Evolutionary conservation across 2,113 vertebrate genomes (phyloP).

Genomic region (Microcebus murinus): DNA sequence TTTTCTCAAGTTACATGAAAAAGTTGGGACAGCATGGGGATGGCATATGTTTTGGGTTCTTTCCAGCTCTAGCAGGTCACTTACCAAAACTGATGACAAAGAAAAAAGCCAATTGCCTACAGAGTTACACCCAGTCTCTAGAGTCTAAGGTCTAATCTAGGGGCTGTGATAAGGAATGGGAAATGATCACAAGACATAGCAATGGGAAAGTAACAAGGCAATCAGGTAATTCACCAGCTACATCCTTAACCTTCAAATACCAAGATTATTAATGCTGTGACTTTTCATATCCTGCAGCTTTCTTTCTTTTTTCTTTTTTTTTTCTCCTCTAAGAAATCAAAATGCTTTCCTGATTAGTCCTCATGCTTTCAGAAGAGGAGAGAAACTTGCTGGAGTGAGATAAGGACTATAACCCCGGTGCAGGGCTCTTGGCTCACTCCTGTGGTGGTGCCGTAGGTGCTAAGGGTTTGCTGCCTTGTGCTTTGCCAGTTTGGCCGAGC

Average conservation of each 20-base stretch:
- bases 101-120: background rate
- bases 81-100: background rate
- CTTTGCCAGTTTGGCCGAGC: background rate
- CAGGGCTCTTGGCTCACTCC: background rate
- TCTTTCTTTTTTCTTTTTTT: background rate
- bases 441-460: fast-evolving
- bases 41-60: background rate
- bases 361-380: background rate
- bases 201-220: background rate
- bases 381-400: background rate
- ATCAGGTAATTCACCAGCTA: background rate
- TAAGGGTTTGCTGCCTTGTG: background rate
- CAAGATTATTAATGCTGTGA: background rate
- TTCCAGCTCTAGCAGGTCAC: background rate
- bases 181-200: background rate
- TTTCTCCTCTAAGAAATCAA: background rate
- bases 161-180: background rate
- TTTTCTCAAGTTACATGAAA: background rate
- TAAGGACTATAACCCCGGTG: fast-evolving
- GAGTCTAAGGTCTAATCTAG: background rate
- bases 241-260: background rate
- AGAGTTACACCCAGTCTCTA: background rate
- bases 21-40: background rate
- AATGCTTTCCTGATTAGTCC: background rate
- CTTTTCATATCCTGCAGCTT: background rate